Base-by-base conservation (phyloP, 2,113 vertebrate genomes). In the Tyto alba region DNA sequence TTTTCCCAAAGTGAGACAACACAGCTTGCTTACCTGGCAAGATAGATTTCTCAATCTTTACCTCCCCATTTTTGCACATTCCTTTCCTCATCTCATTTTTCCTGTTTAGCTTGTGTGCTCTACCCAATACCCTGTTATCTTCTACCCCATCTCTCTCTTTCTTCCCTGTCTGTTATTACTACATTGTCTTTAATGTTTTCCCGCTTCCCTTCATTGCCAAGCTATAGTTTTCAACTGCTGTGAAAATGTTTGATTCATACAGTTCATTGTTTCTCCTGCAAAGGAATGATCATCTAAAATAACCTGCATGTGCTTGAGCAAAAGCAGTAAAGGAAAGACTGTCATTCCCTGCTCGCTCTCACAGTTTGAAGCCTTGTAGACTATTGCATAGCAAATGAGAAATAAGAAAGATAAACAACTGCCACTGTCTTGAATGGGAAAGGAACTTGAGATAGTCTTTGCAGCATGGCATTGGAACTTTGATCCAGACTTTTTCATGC, bases 61-160 rank as follows among this genome's bases (percentile, higher is more conserved):
- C 84, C 71, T 76, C 77, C 55, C 55, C 45, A 53, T 92, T 97
- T 96, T 90, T 89, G 63, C 85, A 85, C 89, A 85, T 95, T 94
- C 79, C 76, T 87, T 89, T 93, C 80, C 63, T 76, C 87, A 52
- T 66, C 69, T 62, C 12, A 92, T 78, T 96, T 91, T 95, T 87
- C 92, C 80, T 76, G 87, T 74, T 93, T 21, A 76, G 60, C 90
- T 85, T 81, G 74, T 71, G 63, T 48, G 36, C 80, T 93, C 74
- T 95, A 69, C 55, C 53, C 40, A 78, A 29, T 43, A 53, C n/a
- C 53, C 18, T 69, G 26, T 66, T 94, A 96, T 93, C 96, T 95
- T 71, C 81, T 48, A 85, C 29, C 60, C 32, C 80, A 95, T 85
- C 94, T 96, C 95, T 85, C 57, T 76, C 56, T 38, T 32, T 64